Evolutionary conservation across 1,140 invertebrate species (phyloP), one percentile per base, ranked within the genome.

Genomic region (Drosophila kikkawai): DNA sequence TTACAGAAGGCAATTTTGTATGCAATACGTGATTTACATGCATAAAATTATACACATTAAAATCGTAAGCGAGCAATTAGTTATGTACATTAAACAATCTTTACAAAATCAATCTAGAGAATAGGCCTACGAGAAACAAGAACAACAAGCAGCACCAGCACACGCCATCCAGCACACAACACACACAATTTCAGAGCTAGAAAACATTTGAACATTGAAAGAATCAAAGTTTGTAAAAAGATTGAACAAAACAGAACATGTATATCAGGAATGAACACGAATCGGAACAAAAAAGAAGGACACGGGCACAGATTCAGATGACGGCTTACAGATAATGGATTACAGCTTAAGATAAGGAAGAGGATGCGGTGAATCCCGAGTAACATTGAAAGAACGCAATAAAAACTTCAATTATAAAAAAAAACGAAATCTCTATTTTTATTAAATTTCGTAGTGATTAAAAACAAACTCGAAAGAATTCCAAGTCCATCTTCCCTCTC

Each of bases 21-120:
- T 87, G 83, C 67, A 82, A 87, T 82, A 87, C 64, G 84, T 88
- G 83, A 86, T 82, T 82, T 71, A 86, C 63, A 86, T 82, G 81
- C 80, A 73, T 82, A 76, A 48, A 68, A 53, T 22, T 76, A 76
- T 17, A 66, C 45, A 57, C 69, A 57, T 63, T 65, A 51, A 51
- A 77, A 42, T 59, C 55, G 22, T 77, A 77, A 60, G 74, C 41
- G 42, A 78, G 48, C 47, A 77, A 77, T 77, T 78, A 77, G 75
- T 77, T 77, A 77, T 77, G 74, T 77, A 78, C 65, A 60, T 78
- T 78, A 75, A 74, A 51, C 50, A 48, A 57, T 48, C 50, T 55
- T 51, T 63, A 57, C 57, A 69, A 75, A 64, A 67, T 32, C 64
- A 32, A 70, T 67, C 39, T 60, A 60, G 51, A 37, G 29, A 59